Percentiles rank a stretch among this genome's conserved stretches.
Evolutionary conservation across 2,113 vertebrate species (phyloP).

Genomic region (Poeciliopsis turrubarensis): DNA sequence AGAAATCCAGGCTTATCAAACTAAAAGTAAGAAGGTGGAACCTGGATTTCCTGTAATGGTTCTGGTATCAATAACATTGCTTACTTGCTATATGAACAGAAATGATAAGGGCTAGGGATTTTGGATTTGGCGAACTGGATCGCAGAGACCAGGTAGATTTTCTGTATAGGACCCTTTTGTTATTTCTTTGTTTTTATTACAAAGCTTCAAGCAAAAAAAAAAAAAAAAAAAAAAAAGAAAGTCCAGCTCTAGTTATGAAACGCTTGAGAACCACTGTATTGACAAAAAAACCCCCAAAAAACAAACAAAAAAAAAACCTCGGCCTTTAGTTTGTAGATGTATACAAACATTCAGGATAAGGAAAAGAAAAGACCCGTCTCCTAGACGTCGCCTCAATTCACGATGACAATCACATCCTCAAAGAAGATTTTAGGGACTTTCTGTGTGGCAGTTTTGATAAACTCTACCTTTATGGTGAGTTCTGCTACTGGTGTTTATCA

Average conservation of each 20-base stretch:
- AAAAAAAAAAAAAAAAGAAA: background rate
- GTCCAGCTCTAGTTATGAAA: too few relatives aligned
- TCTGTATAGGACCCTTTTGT: background rate
- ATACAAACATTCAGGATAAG: background rate
- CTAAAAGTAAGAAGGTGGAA: too few relatives aligned
- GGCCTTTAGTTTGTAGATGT: background rate
- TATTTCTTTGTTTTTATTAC: background rate
- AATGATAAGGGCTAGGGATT: too few relatives aligned
- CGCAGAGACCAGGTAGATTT: too few relatives aligned
- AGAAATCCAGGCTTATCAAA: too few relatives aligned
- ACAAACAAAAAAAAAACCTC: too few relatives aligned
- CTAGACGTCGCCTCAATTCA: background rate
- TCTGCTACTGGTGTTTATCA: slow-evolving; percentile 49
- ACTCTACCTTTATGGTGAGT: slow-evolving; percentile 13
- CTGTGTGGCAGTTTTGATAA: slow-evolving; percentile 38
- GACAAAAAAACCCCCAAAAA: too few relatives aligned
- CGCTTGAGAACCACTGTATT: too few relatives aligned
- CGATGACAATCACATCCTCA: slow-evolving; percentile 13
- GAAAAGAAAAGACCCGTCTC: background rate
- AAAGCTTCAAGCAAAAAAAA: too few relatives aligned
- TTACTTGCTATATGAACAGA: too few relatives aligned
- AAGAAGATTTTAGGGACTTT: slow-evolving; percentile 23
- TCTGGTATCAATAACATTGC: too few relatives aligned
- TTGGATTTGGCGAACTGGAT: background rate
- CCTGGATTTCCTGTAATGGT: too few relatives aligned